Evolutionary conservation across 1,140 invertebrate species (phyloP).

Genomic region (Oreohelix idahoensis): DNA sequence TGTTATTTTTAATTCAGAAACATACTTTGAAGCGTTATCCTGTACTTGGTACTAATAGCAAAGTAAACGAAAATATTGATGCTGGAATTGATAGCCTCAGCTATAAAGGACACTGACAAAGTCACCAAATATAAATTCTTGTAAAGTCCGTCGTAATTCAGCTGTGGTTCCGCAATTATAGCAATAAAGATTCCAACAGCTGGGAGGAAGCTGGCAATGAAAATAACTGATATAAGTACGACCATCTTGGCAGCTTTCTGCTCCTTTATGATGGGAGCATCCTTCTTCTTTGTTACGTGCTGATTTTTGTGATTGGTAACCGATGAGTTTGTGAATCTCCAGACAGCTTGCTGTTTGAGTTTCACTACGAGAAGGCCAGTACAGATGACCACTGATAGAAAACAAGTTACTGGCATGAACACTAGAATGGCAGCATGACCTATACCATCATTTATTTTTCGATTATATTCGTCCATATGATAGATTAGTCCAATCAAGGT

Average conservation of each 20-base stretch:
- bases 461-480: not conserved
- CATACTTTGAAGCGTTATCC: not conserved
- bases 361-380: not conserved
- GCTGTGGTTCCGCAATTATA: not conserved
- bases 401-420: not conserved
- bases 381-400: not conserved
- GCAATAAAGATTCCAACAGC: not conserved
- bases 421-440: not conserved
- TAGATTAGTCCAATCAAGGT: not conserved
- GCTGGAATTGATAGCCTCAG: not conserved
- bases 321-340: not conserved
- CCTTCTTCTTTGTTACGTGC: not conserved
- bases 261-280: not conserved
- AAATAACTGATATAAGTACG: not conserved
- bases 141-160: not conserved
- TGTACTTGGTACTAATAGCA: not conserved
- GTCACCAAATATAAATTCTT: not conserved
- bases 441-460: not conserved
- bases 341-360: not conserved
- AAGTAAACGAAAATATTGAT: not conserved
- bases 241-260: not conserved
- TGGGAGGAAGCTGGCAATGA: not conserved
- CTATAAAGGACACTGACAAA: not conserved
- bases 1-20: too few species aligned
- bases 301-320: not conserved